These are phyloP conservation scores for Asbolus verrucosus DNA, from an alignment of 1,140 invertebrate species.

Conservation along the genomic window DNA sequence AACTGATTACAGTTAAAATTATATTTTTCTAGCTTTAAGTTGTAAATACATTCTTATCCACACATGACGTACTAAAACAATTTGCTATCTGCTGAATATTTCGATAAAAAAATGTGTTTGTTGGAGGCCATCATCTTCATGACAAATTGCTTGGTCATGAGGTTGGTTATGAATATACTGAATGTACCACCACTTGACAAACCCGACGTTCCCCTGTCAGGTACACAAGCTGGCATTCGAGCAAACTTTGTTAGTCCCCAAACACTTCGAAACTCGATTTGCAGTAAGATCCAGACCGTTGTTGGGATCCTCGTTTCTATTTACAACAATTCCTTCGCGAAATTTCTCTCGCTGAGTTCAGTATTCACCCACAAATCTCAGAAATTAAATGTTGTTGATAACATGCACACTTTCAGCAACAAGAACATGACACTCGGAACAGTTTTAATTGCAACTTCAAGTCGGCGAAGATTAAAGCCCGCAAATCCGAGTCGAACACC, in stretches of 20 bases:
- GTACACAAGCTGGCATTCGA: slow-evolving; percentile 29
- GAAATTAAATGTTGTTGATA: slow-evolving; percentile 33
- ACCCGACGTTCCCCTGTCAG: slow-evolving; percentile 31
- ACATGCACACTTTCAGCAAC: slow-evolving; percentile 16
- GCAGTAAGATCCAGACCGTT: slow-evolving; percentile 32
- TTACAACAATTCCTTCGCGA: slow-evolving; percentile 30
- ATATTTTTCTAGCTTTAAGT: too few relatives aligned
- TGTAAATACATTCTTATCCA: too few relatives aligned
- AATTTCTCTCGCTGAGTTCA: slow-evolving; percentile 24
- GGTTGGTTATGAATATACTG: too few relatives aligned
- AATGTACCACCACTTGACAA: slow-evolving; percentile 13
- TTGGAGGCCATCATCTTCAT: too few relatives aligned
- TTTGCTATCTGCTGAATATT: too few relatives aligned
- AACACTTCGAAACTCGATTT: slow-evolving; percentile 43
- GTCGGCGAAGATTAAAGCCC: too few relatives aligned
- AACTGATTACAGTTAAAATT: too few relatives aligned
- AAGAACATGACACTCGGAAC: too few relatives aligned
- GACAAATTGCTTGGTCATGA: too few relatives aligned
- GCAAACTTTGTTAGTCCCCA: slow-evolving; percentile 40
- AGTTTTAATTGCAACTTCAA: not conserved
- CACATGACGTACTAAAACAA: too few relatives aligned
- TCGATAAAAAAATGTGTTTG: too few relatives aligned
- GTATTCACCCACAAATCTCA: slow-evolving; percentile 27
- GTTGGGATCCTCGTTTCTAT: slow-evolving; percentile 19
- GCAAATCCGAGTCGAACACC: too few relatives aligned